phyloP scores from a whole-genome alignment of 2,797 vertebrate genomes.

The Perdix hodgsoniae region DNA sequence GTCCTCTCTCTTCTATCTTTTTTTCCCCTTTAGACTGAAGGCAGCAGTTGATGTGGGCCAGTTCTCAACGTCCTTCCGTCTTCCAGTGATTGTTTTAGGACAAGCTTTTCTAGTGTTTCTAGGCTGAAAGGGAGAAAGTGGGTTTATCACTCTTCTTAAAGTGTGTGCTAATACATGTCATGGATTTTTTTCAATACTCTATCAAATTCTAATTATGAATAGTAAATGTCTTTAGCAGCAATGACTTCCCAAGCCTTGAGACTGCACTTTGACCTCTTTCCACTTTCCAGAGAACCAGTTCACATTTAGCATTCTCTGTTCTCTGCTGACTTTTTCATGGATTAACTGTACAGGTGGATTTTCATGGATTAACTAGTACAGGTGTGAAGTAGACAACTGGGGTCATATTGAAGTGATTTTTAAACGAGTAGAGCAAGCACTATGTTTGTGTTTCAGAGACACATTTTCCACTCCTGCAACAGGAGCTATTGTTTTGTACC shows the following conservation, averaged over 20 bases:
- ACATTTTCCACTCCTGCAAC: background rate
- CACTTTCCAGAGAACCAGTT: background rate
- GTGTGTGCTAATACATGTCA: background rate
- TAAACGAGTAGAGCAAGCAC: background rate
- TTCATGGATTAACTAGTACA: background rate
- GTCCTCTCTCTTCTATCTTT: background rate
- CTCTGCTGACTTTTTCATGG: background rate
- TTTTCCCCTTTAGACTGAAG: background rate
- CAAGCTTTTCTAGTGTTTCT: background rate
- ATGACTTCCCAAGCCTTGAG: background rate
- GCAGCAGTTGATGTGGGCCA: rapidly evolving
- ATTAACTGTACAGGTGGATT: too few relatives aligned
- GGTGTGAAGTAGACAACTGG: background rate
- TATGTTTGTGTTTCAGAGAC: background rate
- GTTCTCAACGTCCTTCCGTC: too few relatives aligned
- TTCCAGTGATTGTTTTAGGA: background rate
- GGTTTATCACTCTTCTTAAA: background rate
- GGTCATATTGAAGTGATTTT: background rate
- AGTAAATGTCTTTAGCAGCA: background rate
- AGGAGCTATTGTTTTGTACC: background rate
- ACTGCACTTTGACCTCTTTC: background rate
- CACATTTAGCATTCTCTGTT: background rate
- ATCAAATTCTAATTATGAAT: background rate
- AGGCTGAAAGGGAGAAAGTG: background rate
- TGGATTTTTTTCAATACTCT: background rate